Evolutionary conservation across 2,797 vertebrate genomes (phyloP), one percentile per base, ranked within the genome.

Genomic region (Trachurus trachurus): DNA sequence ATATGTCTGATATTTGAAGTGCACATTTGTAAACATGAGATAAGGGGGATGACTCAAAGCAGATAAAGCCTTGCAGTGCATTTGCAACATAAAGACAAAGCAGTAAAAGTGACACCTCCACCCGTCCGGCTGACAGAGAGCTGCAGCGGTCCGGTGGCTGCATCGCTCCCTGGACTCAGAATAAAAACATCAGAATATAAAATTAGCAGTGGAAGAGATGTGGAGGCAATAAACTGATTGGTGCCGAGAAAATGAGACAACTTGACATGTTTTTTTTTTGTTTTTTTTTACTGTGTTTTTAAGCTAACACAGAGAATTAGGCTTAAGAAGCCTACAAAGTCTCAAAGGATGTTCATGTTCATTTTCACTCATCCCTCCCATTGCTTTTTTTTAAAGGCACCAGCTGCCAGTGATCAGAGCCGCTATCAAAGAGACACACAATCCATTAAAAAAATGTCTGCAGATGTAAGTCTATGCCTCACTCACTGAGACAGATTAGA

Each of bases 361-460:
- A 2, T 65, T 65, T 71, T 44, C 68, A 67, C 60, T 72, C 59
- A 44, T 72, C 54, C 59, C 49, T 39, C 40, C 34, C 21, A 69
- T 34, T 76, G 59, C 59, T 22, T 26, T 40, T 40, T 21, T 72
- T 53, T 79, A 26, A 26, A 63, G 40, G 34, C 37, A 34, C 65
- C 69, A 63, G 65, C 65, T 77, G 66, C 44, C 54, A 62, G 22
- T 17, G 59, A 80, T 58, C 22, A 45, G 64, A 58, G 66, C 37
- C 21, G n/a, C 22, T 49, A 54, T 56, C 44, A 77, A 57, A 56
- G 65, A 69, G 49, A 54, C 44, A 53, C 50, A 40, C 26, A 34
- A 37, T 34, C 29, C 58, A 68, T 66, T 60, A 37, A 72, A 68
- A 68, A 26, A 65, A 75, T 65, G 54, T 69, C 42, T 81, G 67